A percentile compares a stretch with the other conserved stretches of the same genome.
Evolutionary conservation across 2,113 vertebrate genomes (phyloP).

Genomic region (Clarias gariepinus): DNA sequence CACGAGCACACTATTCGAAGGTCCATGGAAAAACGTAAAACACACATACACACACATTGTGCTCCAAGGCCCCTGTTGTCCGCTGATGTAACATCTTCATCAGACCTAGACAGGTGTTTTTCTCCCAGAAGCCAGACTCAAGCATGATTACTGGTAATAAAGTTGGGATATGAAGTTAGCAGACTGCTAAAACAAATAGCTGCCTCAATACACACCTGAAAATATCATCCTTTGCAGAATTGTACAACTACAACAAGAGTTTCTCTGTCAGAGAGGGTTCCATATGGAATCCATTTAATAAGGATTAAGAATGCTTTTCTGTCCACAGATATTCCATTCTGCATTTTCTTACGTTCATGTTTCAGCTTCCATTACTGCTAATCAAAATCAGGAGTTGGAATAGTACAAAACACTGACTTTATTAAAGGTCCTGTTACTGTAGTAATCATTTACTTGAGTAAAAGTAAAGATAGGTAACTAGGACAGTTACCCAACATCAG

Average conservation of each 20-base stretch:
- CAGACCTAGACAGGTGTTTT: constrained; percentile 16
- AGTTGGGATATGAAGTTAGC: background rate
- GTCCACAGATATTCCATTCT: background rate
- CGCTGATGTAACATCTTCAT: constrained; percentile 42
- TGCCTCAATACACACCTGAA: background rate
- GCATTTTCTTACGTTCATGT: background rate
- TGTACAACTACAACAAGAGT: background rate
- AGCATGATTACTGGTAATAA: constrained; percentile 23
- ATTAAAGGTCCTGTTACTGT: background rate
- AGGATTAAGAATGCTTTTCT: background rate
- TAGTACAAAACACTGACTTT: background rate
- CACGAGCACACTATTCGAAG: background rate
- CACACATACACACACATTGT: constrained; percentile 20
- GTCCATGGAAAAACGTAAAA: background rate
- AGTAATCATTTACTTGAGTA: background rate
- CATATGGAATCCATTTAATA: background rate
- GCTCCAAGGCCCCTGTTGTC: constrained; percentile 41
- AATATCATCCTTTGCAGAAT: no score
- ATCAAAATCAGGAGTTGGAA: background rate
- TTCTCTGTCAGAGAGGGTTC: background rate
- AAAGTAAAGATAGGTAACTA: no score
- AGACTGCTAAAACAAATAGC: background rate
- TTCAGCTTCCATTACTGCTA: background rate
- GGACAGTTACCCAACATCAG: no score
- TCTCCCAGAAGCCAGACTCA: background rate